These are phyloP conservation scores for Amniataba percoides DNA, from an alignment of 2,797 vertebrate species.

Conservation along the genomic window DNA sequence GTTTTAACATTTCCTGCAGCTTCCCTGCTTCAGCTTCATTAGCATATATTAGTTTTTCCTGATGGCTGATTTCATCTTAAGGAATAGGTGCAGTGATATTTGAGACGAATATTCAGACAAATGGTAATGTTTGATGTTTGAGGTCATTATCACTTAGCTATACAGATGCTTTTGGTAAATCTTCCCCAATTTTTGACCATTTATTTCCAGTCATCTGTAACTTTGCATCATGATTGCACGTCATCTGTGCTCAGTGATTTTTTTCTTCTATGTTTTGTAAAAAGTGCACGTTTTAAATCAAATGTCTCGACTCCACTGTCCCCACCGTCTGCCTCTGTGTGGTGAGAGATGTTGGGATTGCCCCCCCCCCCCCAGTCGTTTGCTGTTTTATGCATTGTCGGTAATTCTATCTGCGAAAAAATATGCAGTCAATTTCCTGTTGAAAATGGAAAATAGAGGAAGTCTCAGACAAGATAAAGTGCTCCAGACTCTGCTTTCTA, in stretches of 20 bases:
- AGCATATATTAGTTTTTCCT: not conserved
- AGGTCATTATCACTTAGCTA: not conserved
- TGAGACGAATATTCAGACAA: not conserved
- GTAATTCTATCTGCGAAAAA: constrained; percentile 7
- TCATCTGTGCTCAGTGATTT: constrained; percentile 46
- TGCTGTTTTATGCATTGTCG: constrained; percentile 46
- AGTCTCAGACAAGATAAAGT: not conserved
- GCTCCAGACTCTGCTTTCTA: not conserved
- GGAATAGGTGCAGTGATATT: not conserved
- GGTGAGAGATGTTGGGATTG: constrained; percentile 25
- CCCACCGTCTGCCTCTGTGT: constrained; percentile 16
- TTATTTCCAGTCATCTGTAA: constrained; percentile 25
- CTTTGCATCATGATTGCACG: constrained; percentile 14
- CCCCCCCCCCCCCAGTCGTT: not conserved
- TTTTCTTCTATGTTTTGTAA: not conserved
- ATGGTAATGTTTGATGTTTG: constrained; percentile 9
- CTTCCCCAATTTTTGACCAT: constrained; percentile 12
- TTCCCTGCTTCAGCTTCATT: constrained; percentile 1
- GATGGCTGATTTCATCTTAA: not conserved
- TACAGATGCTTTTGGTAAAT: constrained; percentile 45
- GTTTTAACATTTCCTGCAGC: constrained; percentile 4
- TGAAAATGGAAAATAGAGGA: not conserved
- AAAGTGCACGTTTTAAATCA: constrained; percentile 20
- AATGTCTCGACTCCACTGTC: not conserved
- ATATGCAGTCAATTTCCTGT: not conserved